Base-by-base conservation (phyloP, 2,113 vertebrate genomes). In the Hyperoodon ampullatus region DNA sequence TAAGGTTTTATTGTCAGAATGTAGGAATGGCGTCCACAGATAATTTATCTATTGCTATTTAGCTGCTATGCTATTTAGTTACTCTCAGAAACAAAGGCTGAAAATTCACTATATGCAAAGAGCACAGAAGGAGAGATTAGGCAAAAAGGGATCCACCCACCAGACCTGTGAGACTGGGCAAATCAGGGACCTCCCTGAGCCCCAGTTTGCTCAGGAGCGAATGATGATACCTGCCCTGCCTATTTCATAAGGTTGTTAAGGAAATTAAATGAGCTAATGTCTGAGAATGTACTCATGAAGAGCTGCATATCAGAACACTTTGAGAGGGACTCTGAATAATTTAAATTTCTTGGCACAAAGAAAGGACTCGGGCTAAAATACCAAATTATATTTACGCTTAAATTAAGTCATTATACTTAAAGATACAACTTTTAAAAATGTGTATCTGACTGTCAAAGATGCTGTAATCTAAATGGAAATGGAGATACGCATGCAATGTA, bases 341-440 rank as follows among this genome's bases (percentile, higher is more conserved):
- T 33, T 33, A 18, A 86, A 94, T 55, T 83, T 96, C 68, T 39
- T 83, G 24, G 50, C 50, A 90, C 19, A 89, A 60, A 74, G 70
- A 94, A 77, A 78, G 53, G 78, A 71, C 23, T 74, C 15, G 24
- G 33, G 30, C n/a, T 75, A 81, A 90, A 87, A 90, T 77, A 96
- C 1, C 5, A 39, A 74, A 86, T 95, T 83, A n/a, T 5, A 26
- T 35, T 42, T 85, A 50, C 44, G 83, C 58, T 35, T 88, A 81
- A 94, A 93, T 83, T 65, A 92, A 96, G 98, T 82, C 83, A 92
- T 74, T 97, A 66, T 15, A 92, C 23, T 89, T 97, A 42, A 96
- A 96, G 68, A 93, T 24, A 63, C 33, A 95, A 72, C 55, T 86
- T 81, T 53, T 4, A 84, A 26, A 77, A 50, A 50, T 68, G 95